A percentile compares a stretch with the other conserved stretches of the same genome.
Conservation (phyloP, 2,113 vertebrate species). For the Collichthys lucidus region DNA sequence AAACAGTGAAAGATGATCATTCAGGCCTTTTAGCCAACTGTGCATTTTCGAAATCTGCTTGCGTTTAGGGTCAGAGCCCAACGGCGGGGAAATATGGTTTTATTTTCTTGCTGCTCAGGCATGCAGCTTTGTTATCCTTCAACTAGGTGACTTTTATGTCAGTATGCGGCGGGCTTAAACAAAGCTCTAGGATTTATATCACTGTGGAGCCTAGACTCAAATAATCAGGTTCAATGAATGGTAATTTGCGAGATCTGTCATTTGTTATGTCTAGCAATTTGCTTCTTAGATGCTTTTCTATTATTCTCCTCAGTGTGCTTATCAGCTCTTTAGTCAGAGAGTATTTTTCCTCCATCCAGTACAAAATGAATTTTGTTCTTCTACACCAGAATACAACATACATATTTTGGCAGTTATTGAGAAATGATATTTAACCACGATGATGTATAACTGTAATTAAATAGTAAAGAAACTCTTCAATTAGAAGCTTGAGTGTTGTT, state of each 20-base stretch:
- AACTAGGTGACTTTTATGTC: not conserved
- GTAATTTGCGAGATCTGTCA: not conserved
- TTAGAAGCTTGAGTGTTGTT: not conserved
- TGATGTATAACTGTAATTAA: not conserved
- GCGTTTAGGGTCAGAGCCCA: conserved; percentile 2
- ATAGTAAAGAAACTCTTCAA: not conserved
- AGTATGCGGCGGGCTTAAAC: not conserved
- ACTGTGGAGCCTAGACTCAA: not conserved
- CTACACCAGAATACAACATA: not conserved
- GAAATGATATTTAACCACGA: not conserved
- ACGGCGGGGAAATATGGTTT: not conserved
- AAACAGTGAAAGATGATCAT: not conserved
- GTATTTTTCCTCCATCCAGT: not conserved
- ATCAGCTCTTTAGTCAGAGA: not conserved
- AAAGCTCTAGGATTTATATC: not conserved
- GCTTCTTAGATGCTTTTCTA: not conserved
- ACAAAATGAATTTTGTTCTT: not conserved
- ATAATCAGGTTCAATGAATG: not conserved
- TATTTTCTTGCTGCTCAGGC: too few relatives aligned
- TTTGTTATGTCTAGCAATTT: not conserved
- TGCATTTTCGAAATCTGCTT: not conserved
- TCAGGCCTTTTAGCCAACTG: not conserved
- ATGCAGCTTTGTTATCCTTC: not conserved
- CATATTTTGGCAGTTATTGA: not conserved
- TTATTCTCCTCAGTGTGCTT: not conserved